Percentiles rank a stretch among this genome's conserved stretches.
These are phyloP conservation scores for Dendronephthya gigantea DNA, from an alignment of 64 coral and sea anemone genomes.

Conservation along the genomic window DNA sequence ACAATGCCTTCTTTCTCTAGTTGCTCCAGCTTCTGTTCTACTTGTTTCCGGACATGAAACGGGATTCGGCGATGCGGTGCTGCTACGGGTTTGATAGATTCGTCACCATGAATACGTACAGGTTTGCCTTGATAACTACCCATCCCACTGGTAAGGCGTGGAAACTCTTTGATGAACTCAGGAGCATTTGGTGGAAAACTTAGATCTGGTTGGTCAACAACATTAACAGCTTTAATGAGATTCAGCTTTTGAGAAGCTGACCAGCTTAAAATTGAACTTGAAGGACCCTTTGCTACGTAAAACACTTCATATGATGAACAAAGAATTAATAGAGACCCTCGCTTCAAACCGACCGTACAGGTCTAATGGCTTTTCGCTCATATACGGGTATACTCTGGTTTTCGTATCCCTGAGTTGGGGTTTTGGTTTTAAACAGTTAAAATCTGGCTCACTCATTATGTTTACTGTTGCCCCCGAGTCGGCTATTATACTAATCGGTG, in stretches of 20 bases:
- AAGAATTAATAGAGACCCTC: conserved; percentile 6
- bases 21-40: conserved; percentile 31
- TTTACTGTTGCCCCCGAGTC: conserved; percentile 58
- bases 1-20: conserved; percentile 42
- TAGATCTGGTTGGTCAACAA: conserved; percentile 23
- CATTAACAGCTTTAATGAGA: conserved; percentile 49
- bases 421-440: conserved; percentile 40
- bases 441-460: conserved; percentile 38
- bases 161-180: conserved; percentile 43
- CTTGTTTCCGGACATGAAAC: conserved; percentile 44
- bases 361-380: conserved; percentile 19
- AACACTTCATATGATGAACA: conserved; percentile 38
- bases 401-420: conserved; percentile 29
- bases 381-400: conserved; percentile 40
- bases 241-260: conserved; percentile 33
- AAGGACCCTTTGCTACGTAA: conserved; percentile 42
- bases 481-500: conserved; percentile 5
- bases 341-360: conserved; percentile 34
- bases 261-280: conserved; percentile 41
- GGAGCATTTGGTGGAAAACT: conserved; percentile 32
- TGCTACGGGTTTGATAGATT: conserved; percentile 48
- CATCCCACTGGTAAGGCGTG: conserved; percentile 43
- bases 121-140: conserved; percentile 42
- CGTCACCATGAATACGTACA: conserved; percentile 54
- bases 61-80: conserved; percentile 38